Evolutionary conservation across 1,140 invertebrate species (phyloP), one percentile per base, ranked within the genome.

Genomic region (Chionoecetes opilio): DNA sequence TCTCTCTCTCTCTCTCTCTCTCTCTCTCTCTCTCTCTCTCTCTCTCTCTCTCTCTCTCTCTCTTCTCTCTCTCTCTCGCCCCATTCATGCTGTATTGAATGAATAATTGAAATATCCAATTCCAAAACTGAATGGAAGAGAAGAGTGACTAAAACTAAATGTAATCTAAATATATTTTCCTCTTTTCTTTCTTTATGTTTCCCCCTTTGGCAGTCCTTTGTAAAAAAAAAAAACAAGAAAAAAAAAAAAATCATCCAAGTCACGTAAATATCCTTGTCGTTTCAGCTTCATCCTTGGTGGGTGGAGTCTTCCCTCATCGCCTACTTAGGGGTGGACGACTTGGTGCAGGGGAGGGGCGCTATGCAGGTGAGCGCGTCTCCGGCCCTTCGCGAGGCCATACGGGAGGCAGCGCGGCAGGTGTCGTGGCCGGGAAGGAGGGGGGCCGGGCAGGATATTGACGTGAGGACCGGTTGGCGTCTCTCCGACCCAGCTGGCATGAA

Each of bases 251-350:
- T 46, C 3, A 0, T 31, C 34, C 32, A n/a, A n/a, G n/a, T 14
- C 31, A 11, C 11, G n/a, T n/a, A n/a, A n/a, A n/a, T n/a, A n/a
- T n/a, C n/a, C 41, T 46, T 46, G 82, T 93, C 9, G 8, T 85
- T 34, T 21, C 93, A 93, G 93, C 46, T 89, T 21, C 41, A 93
- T 82, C 37, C 93, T 5, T 87, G 41, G 86, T 93, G 93, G 93
- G 86, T 93, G 53, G 93, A 93, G 6, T 34, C 85, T 2, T 82
- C 85, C 3, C 29, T 93, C 35, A 11, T 93, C n/a, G 93, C 93
- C 31, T 93, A 93, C 46, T 46, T 93, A 3, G 88, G 46, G 3
- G 14, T 93, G 31, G 93, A 93, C 93, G 38, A 53, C 41, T 31
- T 93, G 93, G 21, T 93, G 85, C 85, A 29, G 46, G 93, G 93